These are phyloP conservation scores for Macrosteles quadrilineatus DNA, from an alignment of 1,140 invertebrate genomes.

Conservation along the genomic window DNA sequence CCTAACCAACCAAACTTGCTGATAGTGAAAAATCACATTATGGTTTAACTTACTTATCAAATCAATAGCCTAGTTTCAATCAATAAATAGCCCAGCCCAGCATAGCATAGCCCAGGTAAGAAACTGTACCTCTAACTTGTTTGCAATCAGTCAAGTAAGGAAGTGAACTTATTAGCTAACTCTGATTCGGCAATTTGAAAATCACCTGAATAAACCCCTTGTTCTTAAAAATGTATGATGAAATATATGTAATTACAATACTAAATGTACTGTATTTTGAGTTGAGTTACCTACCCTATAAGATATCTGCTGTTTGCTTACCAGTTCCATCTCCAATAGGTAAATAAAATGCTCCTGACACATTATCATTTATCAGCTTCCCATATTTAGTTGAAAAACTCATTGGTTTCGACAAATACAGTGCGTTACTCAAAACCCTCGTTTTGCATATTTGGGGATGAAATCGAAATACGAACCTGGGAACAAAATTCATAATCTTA, in stretches of 20 bases:
- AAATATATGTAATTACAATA: background rate
- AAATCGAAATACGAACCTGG: too few species aligned
- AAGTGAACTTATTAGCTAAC: too few species aligned
- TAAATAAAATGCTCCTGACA: slow-evolving; percentile 6
- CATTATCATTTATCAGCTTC: slow-evolving; percentile 18
- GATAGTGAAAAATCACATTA: background rate
- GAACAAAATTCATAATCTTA: too few species aligned
- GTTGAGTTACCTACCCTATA: background rate
- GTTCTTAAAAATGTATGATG: too few species aligned
- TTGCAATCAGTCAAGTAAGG: too few species aligned
- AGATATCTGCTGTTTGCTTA: background rate
- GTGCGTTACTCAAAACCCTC: background rate
- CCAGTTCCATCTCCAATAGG: background rate
- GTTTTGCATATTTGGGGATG: too few species aligned
- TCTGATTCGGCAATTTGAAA: too few species aligned
- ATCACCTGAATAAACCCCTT: too few species aligned
- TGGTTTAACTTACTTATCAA: background rate
- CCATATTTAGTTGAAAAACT: background rate
- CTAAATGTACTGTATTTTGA: background rate
- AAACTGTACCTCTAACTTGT: too few species aligned
- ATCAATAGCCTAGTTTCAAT: background rate
- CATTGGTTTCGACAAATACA: background rate
- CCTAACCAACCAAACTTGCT: too few species aligned
- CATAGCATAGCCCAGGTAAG: too few species aligned
- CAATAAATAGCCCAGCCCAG: too few species aligned